Base-by-base conservation (phyloP, 2,113 vertebrate genomes). In the Tursiops truncatus region DNA sequence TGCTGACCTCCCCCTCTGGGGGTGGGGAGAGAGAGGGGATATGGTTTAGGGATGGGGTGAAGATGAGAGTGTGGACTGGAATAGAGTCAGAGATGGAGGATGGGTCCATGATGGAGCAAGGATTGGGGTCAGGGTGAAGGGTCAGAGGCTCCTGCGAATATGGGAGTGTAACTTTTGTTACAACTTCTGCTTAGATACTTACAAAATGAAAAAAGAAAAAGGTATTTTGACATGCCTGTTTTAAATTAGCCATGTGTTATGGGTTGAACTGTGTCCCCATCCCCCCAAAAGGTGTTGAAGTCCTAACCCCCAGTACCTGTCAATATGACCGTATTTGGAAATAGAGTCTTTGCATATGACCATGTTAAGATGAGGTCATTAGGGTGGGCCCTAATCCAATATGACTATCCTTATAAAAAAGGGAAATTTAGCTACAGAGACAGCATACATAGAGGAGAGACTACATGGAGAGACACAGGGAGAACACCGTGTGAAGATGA, bases 291-390 rank as follows among this genome's bases (percentile, higher is more conserved):
- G 17, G 5, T 13, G 20, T 50, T 31, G 9, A 53, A 77, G 26
- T 76, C 28, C 73, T 6, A 76, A 17, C 8, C 44, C 67, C 15
- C 8, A 47, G 15, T 47, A 76, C 41, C 41, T 76, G 26, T 47
- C 41, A 33, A 33, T 50, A 58, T 81, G 74, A 58, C 21, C 12
- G 25, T 91, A 31, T 70, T 77, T 90, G 79, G 62, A 76, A 93
- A 83, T 31, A 33, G 17, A 36, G 17, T 41, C 74, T 95, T 91
- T 76, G 60, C 15, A 77, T 33, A 74, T 74, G 56, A 82, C 62
- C n/a, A 58, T 74, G 3, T 86, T 53, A 77, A 84, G 47, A 38
- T 44, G 58, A 86, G 4, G 14, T 53, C 1, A 25, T 71, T 76
- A 76, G 41, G n/a, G 50, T 86, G 13, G 36, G 11, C 9, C 9